Evolutionary conservation across 2,113 vertebrate genomes (phyloP), one percentile per base, ranked within the genome.

Genomic region (Oncorhynchus kisutch): DNA sequence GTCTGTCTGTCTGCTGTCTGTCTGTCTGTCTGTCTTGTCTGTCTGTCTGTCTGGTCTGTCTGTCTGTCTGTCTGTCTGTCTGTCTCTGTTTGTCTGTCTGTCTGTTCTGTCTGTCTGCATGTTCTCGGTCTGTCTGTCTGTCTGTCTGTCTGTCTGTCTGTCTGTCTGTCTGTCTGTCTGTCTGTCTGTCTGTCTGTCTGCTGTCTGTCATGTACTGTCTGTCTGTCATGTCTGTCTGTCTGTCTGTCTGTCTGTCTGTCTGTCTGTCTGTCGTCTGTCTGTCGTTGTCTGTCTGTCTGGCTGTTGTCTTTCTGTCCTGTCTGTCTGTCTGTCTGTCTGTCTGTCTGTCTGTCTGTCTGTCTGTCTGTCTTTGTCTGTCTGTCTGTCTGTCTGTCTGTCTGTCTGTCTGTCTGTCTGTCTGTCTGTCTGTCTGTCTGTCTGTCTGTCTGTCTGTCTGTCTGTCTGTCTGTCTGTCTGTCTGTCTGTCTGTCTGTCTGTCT

Each of bases 171-270:
- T n/a, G n/a, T n/a, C n/a, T n/a, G n/a, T n/a, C n/a, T n/a, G n/a
- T n/a, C n/a, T n/a, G n/a, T n/a, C n/a, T n/a, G 0, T 5, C 4
- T 31, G 1, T 6, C 31, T 6, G 1, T 34, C n/a, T n/a, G n/a
- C n/a, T n/a, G n/a, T n/a, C n/a, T n/a, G 5, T 34, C 4, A n/a
- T n/a, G n/a, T n/a, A n/a, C n/a, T n/a, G n/a, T n/a, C n/a, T n/a
- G n/a, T n/a, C n/a, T n/a, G n/a, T n/a, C n/a, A n/a, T n/a, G n/a
- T 5, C 29, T 5, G 0, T 31, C 31, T 31, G 1, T 31, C 1
- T 60, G 20, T 60, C 20, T 4, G 20, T 60, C 20, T n/a, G 20
- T 3, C 3, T 29, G n/a, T n/a, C n/a, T n/a, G 2, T 1, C 57
- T n/a, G 0, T n/a, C 57, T 4, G 2, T 18, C n/a, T n/a, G n/a